These are phyloP conservation scores for Lysandra bellargus DNA, from an alignment of 2,888 invertebrate species.

Conservation along the genomic window DNA sequence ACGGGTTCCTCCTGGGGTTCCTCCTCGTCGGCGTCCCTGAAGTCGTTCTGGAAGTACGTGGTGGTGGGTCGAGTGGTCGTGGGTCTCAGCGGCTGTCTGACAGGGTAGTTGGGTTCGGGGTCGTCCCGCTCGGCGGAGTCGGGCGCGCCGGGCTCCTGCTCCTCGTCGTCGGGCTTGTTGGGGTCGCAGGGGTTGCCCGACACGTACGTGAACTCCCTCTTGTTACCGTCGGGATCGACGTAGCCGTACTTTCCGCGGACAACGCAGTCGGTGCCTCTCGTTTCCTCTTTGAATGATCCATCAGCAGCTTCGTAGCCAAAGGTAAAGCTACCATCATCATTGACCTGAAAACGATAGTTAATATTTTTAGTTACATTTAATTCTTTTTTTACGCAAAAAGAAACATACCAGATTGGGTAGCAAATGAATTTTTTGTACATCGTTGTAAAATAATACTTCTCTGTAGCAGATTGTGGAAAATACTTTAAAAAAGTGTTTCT, in stretches of 20 bases:
- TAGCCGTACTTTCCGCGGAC: conserved; percentile 93
- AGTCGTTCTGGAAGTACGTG: conserved; percentile 86
- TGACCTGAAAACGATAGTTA: conserved; percentile 70
- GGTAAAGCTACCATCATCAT: conserved; percentile 91
- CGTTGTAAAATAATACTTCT: too few relatives aligned
- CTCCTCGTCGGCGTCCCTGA: conserved; percentile 83
- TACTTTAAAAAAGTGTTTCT: too few relatives aligned
- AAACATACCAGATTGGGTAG: too few relatives aligned
- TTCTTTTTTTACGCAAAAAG: not conserved
- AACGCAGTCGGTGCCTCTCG: conserved; percentile 91
- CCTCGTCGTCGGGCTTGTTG: conserved; percentile 87
- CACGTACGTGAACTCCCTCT: conserved; percentile 91
- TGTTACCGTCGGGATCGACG: conserved; percentile 92
- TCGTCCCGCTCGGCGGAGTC: conserved; percentile 82
- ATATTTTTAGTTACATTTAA: not conserved
- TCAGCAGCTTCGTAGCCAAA: conserved; percentile 93
- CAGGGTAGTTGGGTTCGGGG: conserved; percentile 83
- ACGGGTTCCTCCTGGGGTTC: conserved; percentile 78
- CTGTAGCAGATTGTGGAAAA: too few relatives aligned
- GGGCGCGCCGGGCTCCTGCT: conserved; percentile 75
- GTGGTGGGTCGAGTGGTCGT: conserved; percentile 81
- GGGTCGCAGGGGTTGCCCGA: conserved; percentile 93
- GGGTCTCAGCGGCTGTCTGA: conserved; percentile 65
- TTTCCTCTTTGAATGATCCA: conserved; percentile 93
- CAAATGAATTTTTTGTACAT: too few relatives aligned